Evolutionary conservation across 2,888 invertebrate genomes (phyloP).

Genomic region (Gymnocheta viridis): DNA sequence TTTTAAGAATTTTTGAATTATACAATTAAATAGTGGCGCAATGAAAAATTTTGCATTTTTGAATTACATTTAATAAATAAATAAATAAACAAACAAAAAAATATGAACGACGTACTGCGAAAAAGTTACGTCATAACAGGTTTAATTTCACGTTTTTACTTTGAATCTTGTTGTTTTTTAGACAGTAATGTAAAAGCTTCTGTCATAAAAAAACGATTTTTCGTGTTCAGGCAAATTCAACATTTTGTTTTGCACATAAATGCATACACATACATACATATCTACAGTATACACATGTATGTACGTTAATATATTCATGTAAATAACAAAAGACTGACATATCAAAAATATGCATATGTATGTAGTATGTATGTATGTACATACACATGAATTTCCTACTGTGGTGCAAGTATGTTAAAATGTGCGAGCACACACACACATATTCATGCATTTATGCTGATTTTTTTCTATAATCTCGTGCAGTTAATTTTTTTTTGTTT

Average conservation of each 20-base stretch:
- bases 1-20: neutral
- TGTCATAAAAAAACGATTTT: neutral
- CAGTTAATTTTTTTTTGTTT: slow-evolving; percentile 43
- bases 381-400: neutral
- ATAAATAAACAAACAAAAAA: neutral
- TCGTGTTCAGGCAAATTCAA: slow-evolving; percentile 10
- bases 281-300: too few relatives aligned
- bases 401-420: neutral
- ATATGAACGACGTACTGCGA: neutral
- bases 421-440: neutral
- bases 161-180: slow-evolving; percentile 11
- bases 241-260: neutral
- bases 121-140: slow-evolving; percentile 54
- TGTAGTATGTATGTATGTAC: neutral
- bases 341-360: neutral
- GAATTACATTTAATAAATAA: too few relatives aligned
- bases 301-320: neutral
- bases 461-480: slow-evolving; percentile 34
- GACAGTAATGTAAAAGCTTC: slow-evolving; percentile 10
- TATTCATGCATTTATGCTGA: neutral
- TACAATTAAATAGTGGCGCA: neutral
- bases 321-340: neutral
- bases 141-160: neutral
- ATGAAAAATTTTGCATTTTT: too few relatives aligned
- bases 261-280: too few relatives aligned